Base-by-base conservation (phyloP, 2,113 vertebrate genomes). In the Talpa occidentalis region DNA sequence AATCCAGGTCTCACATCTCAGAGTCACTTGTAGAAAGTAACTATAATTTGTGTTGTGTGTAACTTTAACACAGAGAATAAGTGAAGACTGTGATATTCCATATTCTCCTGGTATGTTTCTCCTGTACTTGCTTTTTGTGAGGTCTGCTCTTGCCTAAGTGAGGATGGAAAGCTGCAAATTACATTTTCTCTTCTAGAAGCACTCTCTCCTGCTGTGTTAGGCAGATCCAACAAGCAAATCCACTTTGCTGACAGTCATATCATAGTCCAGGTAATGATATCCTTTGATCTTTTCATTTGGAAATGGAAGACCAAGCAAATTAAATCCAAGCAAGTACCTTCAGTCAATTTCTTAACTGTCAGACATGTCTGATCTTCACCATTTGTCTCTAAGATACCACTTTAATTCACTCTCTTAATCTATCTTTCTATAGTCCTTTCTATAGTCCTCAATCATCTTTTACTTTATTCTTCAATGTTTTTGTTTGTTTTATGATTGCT, bases 281-380 rank as follows among this genome's bases (percentile, higher is more conserved):
- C 60, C 90, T 95, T 93, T 95, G 88, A 94, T 95, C 86, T 93
- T 94, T 92, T 91, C 44, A 32, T 17, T 54, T 83, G 76, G 35
- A 93, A 83, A 73, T 67, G 74, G 64, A 85, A 67, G 64, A 28
- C 42, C 60, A 88, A 89, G 44, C 79, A 91, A 95, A 93, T 79
- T 79, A 83, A 94, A 89, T 73, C 54, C 42, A 82, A 86, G 62
- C 42, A 89, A 89, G 49, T 47, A 73, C 32, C 42, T 73, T 47
- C 40, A 66, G 88, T 86, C 92, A 91, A 83, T 77, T 94, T 96
- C 79, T 96, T 90, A 93, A 95, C 90, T 92, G 44, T 88, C 49
- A 85, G 73, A 35, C 47, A 42, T 80, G 86, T 86, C 92, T 97
- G 82, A 42, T 93, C 94, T 79, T 91, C 32, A 79, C 69, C 40